phyloP scores from a whole-genome alignment of 2,888 invertebrate genomes.

The Tridacna gigas region DNA sequence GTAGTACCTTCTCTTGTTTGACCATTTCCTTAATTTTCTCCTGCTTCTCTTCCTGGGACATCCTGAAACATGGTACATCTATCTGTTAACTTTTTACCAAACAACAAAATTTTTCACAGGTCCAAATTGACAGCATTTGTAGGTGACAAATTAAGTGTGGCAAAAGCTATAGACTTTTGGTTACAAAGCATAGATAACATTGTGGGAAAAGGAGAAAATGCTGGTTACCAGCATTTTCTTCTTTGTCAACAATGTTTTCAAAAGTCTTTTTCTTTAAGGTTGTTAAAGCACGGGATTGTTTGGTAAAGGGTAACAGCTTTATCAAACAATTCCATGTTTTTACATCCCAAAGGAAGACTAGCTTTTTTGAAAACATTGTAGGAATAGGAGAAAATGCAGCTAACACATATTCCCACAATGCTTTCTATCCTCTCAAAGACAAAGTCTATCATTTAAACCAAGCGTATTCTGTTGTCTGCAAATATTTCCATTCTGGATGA shows the following conservation, averaged over 20 bases:
- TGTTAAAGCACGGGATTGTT: too few species aligned
- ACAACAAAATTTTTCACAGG: too few species aligned
- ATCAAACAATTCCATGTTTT: too few species aligned
- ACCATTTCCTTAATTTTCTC: constrained; percentile 71
- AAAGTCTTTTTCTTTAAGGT: too few species aligned
- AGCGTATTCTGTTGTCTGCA: too few species aligned
- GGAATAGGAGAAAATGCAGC: not conserved
- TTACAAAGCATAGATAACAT: not conserved
- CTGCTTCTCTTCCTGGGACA: constrained; percentile 73
- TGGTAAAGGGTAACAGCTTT: too few species aligned
- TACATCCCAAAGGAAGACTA: too few species aligned
- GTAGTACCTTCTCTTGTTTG: constrained; percentile 75
- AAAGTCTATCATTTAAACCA: too few species aligned
- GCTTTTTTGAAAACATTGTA: constrained; percentile 13
- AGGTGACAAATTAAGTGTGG: too few species aligned
- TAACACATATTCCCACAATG: not conserved
- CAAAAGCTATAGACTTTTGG: too few species aligned
- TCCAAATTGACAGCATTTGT: too few species aligned
- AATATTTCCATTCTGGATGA: not conserved
- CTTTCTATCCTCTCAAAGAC: not conserved
- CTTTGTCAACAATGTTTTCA: not conserved
- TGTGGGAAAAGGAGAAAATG: constrained; percentile 5
- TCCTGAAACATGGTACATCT: constrained; percentile 45
- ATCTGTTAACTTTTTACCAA: not conserved
- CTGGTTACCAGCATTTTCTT: constrained; percentile 2